A percentile compares a stretch with the other conserved stretches of the same genome.
Evolutionary conservation across 2,797 vertebrate species (phyloP).

Genomic region (Anguilla pacifica): DNA sequence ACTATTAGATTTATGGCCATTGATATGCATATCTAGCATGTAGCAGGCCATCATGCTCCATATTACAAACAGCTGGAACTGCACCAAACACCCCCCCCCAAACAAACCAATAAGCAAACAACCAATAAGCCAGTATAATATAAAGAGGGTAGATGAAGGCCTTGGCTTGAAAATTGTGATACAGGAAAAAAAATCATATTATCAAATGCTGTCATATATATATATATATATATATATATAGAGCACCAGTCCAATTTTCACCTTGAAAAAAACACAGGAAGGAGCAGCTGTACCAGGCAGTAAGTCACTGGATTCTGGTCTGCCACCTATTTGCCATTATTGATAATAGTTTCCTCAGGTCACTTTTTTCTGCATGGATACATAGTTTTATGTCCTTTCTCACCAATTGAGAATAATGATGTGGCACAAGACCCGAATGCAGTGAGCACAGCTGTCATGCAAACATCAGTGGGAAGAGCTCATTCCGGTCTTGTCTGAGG

Average conservation of each 20-base stretch:
- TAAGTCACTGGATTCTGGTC: neutral
- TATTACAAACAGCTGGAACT: neutral
- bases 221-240: neutral
- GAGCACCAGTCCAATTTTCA: neutral
- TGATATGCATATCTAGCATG: constrained; percentile 50
- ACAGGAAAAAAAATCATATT: neutral
- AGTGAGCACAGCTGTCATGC: neutral
- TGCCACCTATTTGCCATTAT: neutral
- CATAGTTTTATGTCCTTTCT: neutral
- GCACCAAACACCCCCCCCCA: neutral
- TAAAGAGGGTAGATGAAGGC: neutral
- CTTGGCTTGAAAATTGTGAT: neutral
- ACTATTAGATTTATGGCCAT: constrained; percentile 54
- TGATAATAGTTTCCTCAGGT: neutral
- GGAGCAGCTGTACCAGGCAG: neutral
- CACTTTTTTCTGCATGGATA: neutral
- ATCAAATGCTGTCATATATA: neutral
- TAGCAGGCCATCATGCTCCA: neutral
- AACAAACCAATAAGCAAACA: too few relatives aligned
- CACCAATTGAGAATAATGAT: neutral
- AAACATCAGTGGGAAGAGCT: neutral
- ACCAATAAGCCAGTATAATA: neutral
- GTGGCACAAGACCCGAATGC: neutral
- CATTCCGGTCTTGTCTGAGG: neutral
- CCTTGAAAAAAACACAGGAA: neutral